Base-by-base conservation (phyloP, 2,888 invertebrate genomes). In the Saturnia japonica region DNA sequence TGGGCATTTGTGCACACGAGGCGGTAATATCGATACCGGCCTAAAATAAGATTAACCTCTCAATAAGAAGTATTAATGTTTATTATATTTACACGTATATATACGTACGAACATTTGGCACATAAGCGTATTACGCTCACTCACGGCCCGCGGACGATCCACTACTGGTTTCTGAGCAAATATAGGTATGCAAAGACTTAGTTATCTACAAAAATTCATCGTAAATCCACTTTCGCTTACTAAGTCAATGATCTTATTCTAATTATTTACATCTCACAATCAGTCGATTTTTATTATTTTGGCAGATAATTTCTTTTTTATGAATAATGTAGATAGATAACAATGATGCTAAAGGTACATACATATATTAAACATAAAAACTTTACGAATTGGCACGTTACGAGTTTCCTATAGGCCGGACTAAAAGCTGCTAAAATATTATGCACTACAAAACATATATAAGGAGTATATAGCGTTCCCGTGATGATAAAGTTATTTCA, bases 261-360 rank as follows among this genome's bases (percentile, higher is more conserved):
- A 92, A 80, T 81, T 93, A 93, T 93, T 84, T 93, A 93, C 94
- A 93, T 88, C 90, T 91, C 91, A 92, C 92, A 91, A 89, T 94
- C 93, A 94, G 93, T 93, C 93, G 89, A 88, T 84, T 78, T 28
- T 78, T 86, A 84, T 89, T 88, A 89, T 89, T 91, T 93, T 92
- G 91, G 93, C 91, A 91, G 89, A 90, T 84, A 86, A 85, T 84
- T 84, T 87, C 82, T 80, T 82, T 85, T 83, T 85, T 79, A 79
- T 80, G 80, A 80, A 80, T 85, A 34, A 82, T 81, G 76, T 76
- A 74, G 78, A 81, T 82, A 77, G 75, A 80, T 79, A 81, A 82
- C 77, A 76, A 77, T 82, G 76, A 80, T 78, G 80, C 74, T 79
- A 78, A 80, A n/a, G n/a, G n/a, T n/a, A n/a, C n/a, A 78, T 80